These are phyloP conservation scores for Austrofundulus limnaeus DNA, from an alignment of 2,113 vertebrate species.

Conservation along the genomic window DNA sequence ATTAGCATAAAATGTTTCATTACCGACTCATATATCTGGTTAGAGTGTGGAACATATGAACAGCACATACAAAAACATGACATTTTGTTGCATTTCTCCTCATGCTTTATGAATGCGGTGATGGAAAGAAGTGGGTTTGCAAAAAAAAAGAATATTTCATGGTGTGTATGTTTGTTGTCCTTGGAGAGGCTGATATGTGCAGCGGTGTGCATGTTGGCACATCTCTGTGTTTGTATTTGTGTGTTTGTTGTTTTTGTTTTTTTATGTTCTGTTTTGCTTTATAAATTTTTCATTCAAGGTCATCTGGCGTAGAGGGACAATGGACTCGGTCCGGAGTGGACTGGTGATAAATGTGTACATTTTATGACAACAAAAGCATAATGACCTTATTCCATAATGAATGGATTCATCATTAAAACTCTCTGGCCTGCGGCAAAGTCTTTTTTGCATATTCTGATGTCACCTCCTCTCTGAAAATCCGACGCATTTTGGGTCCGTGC, in stretches of 20 bases:
- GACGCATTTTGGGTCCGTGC: constrained; percentile 49
- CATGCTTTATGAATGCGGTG: constrained; percentile 24
- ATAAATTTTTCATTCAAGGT: constrained; percentile 67
- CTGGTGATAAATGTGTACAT: constrained; percentile 78
- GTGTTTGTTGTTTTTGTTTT: constrained; percentile 48
- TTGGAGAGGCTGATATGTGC: constrained; percentile 41
- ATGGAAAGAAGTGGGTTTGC: constrained; percentile 39
- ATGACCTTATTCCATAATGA: constrained; percentile 81
- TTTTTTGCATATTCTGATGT: constrained; percentile 80
- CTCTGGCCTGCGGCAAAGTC: constrained; percentile 77
- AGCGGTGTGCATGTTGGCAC: constrained; percentile 27
- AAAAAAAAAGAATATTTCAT: constrained; percentile 32
- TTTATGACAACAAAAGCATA: constrained; percentile 79
- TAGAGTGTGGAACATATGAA: constrained; percentile 36
- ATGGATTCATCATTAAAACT: constrained; percentile 81
- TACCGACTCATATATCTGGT: constrained; percentile 84
- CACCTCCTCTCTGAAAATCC: constrained; percentile 69
- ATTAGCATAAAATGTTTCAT: constrained; percentile 99
- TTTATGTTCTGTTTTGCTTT: constrained; percentile 59
- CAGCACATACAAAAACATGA: constrained; percentile 9
- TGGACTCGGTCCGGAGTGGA: constrained; percentile 63
- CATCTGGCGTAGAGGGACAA: constrained; percentile 63
- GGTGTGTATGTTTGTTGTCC: constrained; percentile 57
- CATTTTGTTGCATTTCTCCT: constrained; percentile 31
- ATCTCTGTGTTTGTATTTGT: constrained; percentile 51